These are phyloP conservation scores for Plebejus anna DNA, from an alignment of 2,888 invertebrate genomes.

Conservation along the genomic window DNA sequence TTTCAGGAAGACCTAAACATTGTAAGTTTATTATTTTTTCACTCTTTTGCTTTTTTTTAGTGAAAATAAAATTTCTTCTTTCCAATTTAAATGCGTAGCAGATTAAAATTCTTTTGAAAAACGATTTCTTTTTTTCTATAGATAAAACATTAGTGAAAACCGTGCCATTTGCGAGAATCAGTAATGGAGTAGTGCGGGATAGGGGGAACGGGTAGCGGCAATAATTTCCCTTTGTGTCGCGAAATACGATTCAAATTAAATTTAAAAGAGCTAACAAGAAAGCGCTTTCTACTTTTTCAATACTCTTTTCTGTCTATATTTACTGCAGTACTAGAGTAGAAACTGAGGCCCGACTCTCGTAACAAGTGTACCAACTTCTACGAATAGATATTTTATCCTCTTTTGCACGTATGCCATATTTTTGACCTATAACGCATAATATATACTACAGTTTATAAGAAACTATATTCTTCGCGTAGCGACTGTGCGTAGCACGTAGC, in stretches of 20 bases:
- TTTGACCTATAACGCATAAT: too few relatives aligned
- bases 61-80: too few relatives aligned
- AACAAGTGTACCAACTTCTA: neutral
- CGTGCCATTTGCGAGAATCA: conserved; percentile 28
- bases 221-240: conserved; percentile 38
- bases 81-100: too few relatives aligned
- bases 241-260: conserved; percentile 34
- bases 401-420: too few relatives aligned
- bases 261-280: conserved; percentile 31
- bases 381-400: too few relatives aligned
- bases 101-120: neutral
- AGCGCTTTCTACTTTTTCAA: conserved; percentile 1
- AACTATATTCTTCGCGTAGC: too few relatives aligned
- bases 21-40: too few relatives aligned
- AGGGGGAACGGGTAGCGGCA: conserved; percentile 31
- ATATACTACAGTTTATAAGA: too few relatives aligned
- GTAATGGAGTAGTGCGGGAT: conserved; percentile 36
- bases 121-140: neutral
- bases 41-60: too few relatives aligned
- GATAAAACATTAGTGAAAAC: conserved; percentile 12
- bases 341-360: neutral
- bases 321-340: neutral
- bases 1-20: too few relatives aligned
- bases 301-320: conserved; percentile 22
- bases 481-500: too few relatives aligned